Base-by-base conservation (phyloP, 2,113 vertebrate species). In the Dasyornis broadbenti region DNA sequence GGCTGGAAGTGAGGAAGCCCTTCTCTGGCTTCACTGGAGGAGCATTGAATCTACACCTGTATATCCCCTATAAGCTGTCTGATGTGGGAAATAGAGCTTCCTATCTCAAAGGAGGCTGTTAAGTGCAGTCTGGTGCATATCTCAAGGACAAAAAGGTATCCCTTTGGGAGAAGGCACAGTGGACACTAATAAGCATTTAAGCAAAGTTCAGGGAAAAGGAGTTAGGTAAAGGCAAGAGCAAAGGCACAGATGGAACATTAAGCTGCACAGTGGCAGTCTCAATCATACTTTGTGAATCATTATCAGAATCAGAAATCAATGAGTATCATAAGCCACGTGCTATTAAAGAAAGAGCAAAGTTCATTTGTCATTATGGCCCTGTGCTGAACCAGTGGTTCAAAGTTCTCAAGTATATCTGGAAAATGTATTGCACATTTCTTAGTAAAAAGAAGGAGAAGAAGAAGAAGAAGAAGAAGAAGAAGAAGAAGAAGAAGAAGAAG, bases 381-480 rank as follows among this genome's bases (percentile, higher is more conserved):
- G 2, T 78, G 40, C 44, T 87, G 66, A 75, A 73, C 28, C 19
- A 85, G 50, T 17, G 23, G 16, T 66, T 82, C 40, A 53, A 18
- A 86, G 75, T 54, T 90, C 35, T 68, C 40, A 87, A 89, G 49
- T 54, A n/a, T 64, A 85, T 57, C 56, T 95, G 92, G 80, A 94
- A 95, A 97, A 96, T 53, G 59, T 50, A 81, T 28, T 86, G 86
- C 47, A 87, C 19, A 76, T 93, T 88, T 94, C 84, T 86, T 35
- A 50, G 59, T 39, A 57, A 31, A 21, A 18, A 9, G 64, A 39
- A 64, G 35, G 26, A 40, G 8, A n/a, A 35, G 28, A 9, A 37
- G 17, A 69, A 95, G 89, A 94, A n/a, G n/a, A n/a, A n/a, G n/a
- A 5, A 30, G 35, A 53, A 49, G 52, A 50, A 31, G 19, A 18